Evolutionary conservation across 2,113 vertebrate genomes (phyloP), one percentile per base, ranked within the genome.

Genomic region (Cheilinus undulatus): DNA sequence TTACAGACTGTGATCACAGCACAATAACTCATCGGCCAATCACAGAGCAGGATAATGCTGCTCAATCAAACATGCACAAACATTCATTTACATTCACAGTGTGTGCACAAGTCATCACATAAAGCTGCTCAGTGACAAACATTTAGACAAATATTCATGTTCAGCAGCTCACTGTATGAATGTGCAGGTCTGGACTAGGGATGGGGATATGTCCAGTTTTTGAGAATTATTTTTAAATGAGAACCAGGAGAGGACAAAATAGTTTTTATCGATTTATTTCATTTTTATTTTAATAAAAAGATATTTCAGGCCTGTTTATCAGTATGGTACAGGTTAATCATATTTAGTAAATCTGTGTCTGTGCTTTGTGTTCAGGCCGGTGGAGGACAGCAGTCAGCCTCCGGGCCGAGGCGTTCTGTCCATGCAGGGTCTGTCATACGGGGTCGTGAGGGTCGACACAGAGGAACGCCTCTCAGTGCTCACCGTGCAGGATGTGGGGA

Each of bases 311-410:
- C n/a, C n/a, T 53, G 51, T 28, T 23, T 23, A 23, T 73, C 23
- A 36, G 42, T 45, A 30, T 62, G n/a, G 10, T 7, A 27, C 26
- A 34, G 46, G 12, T 48, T 48, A 23, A 23, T 24, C 27, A 48
- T 43, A 1, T n/a, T 12, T n/a, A n/a, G n/a, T 1, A 22, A 19
- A 26, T 9, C 3, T 48, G 7, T 40, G 45, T 38, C 13, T 69
- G 56, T 69, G 26, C 52, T 4, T 52, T 15, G 24, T 56, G 24
- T 48, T 2, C 83, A 99, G 97, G 92, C 97, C 98, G 3, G 97
- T 97, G 23, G 97, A 99, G 70, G 98, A 99, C 93, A 98, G 95
- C 93, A 99, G 97, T 78, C 97, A 98, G 91, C 98, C 98, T 0
- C 97, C 98, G 0, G 98, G 98, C 5, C 93, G 97, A 23, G 98